These are phyloP conservation scores for Enhydra lutris DNA, from an alignment of 2,113 vertebrate genomes.

Conservation along the genomic window DNA sequence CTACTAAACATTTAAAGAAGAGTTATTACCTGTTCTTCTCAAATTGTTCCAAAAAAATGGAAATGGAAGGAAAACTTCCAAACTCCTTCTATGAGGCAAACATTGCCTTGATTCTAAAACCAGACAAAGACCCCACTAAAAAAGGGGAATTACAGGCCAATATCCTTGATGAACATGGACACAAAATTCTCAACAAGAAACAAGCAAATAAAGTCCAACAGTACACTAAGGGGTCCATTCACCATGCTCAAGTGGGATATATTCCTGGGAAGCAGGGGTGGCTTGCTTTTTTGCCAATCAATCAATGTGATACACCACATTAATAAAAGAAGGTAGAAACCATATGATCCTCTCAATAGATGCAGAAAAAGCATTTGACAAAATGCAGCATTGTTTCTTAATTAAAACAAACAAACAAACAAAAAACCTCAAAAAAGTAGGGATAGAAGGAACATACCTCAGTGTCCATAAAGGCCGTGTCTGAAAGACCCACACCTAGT, in stretches of 20 bases:
- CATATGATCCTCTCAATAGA: background rate
- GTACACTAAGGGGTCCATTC: too few species aligned
- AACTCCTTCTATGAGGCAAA: too few species aligned
- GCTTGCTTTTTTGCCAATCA: background rate
- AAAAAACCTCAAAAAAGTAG: background rate
- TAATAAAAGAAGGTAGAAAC: background rate
- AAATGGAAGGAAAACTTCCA: too few species aligned
- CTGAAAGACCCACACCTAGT: background rate
- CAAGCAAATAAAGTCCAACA: background rate
- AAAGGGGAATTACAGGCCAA: too few species aligned
- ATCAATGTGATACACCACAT: background rate
- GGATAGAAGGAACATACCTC: background rate
- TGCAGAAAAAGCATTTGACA: background rate
- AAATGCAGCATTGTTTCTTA: background rate
- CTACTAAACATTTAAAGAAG: too few species aligned
- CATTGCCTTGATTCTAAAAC: too few species aligned
- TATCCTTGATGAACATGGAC: background rate
- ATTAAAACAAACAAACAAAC: too few species aligned
- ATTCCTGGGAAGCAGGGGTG: background rate
- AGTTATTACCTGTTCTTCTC: too few species aligned
- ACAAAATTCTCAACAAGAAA: background rate
- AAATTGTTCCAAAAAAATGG: too few species aligned
- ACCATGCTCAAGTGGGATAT: background rate
- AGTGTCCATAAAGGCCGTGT: background rate
- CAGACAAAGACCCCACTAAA: too few species aligned